Evolutionary conservation across 2,888 invertebrate genomes (phyloP).

Genomic region (Xestoiulus laeticollis): DNA sequence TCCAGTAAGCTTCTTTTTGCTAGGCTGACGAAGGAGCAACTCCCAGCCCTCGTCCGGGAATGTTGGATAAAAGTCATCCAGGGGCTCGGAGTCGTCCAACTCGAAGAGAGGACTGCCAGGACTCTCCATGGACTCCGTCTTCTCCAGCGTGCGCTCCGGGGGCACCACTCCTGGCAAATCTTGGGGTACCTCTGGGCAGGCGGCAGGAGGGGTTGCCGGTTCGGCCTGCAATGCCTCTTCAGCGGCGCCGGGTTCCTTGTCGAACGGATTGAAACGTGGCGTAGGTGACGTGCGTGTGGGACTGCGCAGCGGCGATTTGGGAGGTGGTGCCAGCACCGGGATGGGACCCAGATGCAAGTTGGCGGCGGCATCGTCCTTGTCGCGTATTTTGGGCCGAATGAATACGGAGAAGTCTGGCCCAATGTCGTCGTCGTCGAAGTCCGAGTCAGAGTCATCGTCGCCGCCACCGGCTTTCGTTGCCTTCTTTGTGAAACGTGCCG

Average conservation of each 20-base stretch:
- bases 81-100: conserved; percentile 89
- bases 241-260: conserved; percentile 58
- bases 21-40: conserved; percentile 93
- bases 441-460: neutral
- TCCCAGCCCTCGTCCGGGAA: conserved; percentile 92
- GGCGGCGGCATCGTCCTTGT: conserved; percentile 54
- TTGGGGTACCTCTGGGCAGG: conserved; percentile 64
- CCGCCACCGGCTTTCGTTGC: neutral
- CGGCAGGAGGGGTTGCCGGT: conserved; percentile 64
- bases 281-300: conserved; percentile 61
- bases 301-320: conserved; percentile 66
- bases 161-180: conserved; percentile 62
- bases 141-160: conserved; percentile 61
- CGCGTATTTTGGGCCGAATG: conserved; percentile 67
- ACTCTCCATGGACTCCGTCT: conserved; percentile 75
- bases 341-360: conserved; percentile 51
- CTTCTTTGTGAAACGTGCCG: conserved; percentile 67
- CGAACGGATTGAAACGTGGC: conserved; percentile 64
- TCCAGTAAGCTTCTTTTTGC: conserved; percentile 95
- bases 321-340: conserved; percentile 67
- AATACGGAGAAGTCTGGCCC: conserved; percentile 81
- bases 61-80: conserved; percentile 85
- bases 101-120: conserved; percentile 94
- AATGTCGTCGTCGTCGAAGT: conserved; percentile 76
- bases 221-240: conserved; percentile 56